These are phyloP conservation scores for Drosophila pallidifrons DNA, from an alignment of 1,140 invertebrate genomes.

Conservation along the genomic window DNA sequence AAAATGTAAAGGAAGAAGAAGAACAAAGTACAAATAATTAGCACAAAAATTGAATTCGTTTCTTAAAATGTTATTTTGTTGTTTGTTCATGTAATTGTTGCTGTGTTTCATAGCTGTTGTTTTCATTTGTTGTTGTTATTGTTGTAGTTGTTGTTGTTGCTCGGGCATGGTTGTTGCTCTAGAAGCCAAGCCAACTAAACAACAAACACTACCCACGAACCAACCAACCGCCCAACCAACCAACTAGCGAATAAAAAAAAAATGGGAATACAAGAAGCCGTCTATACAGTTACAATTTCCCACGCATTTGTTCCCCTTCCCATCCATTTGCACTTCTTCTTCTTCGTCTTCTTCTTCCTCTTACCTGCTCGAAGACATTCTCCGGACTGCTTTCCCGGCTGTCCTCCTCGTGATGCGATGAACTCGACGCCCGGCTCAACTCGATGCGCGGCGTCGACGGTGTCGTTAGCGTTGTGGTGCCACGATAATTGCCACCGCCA, in stretches of 20 bases:
- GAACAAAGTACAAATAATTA: slow-evolving; percentile 71
- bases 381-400: slow-evolving; percentile 91
- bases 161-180: slow-evolving; percentile 28
- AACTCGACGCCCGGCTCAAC: slow-evolving; percentile 94
- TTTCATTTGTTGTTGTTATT: slow-evolving; percentile 2
- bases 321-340: not conserved
- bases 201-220: slow-evolving; percentile 5
- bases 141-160: not conserved
- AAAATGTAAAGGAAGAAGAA: slow-evolving; percentile 43
- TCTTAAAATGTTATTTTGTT: slow-evolving; percentile 23
- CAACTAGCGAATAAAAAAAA: not conserved
- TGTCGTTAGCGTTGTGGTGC: slow-evolving; percentile 86
- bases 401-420: slow-evolving; percentile 92
- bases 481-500: slow-evolving; percentile 47
- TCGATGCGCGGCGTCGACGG: slow-evolving; percentile 93
- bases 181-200: slow-evolving; percentile 41
- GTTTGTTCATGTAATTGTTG: slow-evolving; percentile 1
- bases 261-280: not conserved
- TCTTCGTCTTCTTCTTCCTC: not conserved
- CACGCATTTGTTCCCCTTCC: too few relatives aligned
- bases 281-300: not conserved
- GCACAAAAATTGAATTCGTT: slow-evolving; percentile 44
- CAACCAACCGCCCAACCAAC: too few relatives aligned
- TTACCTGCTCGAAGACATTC: slow-evolving; percentile 85
- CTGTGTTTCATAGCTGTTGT: not conserved